Evolutionary conservation across 1,140 invertebrate genomes (phyloP).

Genomic region (Acromyrmex echinatior): DNA sequence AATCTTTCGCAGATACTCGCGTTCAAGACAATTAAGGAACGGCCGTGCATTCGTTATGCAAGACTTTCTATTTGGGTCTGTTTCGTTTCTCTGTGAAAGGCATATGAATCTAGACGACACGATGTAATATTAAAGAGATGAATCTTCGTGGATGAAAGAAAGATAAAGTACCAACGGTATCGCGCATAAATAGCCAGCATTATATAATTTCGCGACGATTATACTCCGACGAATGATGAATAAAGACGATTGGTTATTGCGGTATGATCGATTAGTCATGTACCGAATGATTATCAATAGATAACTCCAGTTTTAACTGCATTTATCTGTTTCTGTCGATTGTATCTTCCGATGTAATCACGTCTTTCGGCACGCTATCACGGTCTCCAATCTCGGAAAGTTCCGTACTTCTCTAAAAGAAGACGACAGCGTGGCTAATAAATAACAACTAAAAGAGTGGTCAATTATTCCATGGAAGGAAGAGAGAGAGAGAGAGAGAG

Average conservation of each 20-base stretch:
- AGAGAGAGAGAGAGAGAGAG: background rate
- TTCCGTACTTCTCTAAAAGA: background rate
- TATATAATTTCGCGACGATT: slow-evolving; percentile 36
- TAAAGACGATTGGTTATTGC: slow-evolving; percentile 16
- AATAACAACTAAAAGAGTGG: background rate
- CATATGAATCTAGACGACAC: background rate
- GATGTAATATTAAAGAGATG: slow-evolving; percentile 10
- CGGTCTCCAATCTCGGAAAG: slow-evolving; percentile 3
- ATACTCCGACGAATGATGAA: background rate
- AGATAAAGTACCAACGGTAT: background rate
- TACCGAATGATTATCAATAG: slow-evolving; percentile 38
- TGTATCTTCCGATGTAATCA: slow-evolving; percentile 44
- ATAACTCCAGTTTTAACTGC: slow-evolving; percentile 38
- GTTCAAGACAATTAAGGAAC: slow-evolving; percentile 37
- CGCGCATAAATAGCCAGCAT: slow-evolving; percentile 3
- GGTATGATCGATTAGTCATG: background rate
- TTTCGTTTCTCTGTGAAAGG: slow-evolving; percentile 52
- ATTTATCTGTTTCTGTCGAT: slow-evolving; percentile 62
- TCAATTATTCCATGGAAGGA: background rate
- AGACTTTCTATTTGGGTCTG: slow-evolving; percentile 54
- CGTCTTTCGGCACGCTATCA: background rate
- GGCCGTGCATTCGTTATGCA: slow-evolving; percentile 47
- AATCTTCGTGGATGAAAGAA: background rate
- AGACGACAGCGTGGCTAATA: background rate
- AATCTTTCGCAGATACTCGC: slow-evolving; percentile 9